Conservation (phyloP, 2,888 invertebrate species). For the Nymphalis c-album region DNA sequence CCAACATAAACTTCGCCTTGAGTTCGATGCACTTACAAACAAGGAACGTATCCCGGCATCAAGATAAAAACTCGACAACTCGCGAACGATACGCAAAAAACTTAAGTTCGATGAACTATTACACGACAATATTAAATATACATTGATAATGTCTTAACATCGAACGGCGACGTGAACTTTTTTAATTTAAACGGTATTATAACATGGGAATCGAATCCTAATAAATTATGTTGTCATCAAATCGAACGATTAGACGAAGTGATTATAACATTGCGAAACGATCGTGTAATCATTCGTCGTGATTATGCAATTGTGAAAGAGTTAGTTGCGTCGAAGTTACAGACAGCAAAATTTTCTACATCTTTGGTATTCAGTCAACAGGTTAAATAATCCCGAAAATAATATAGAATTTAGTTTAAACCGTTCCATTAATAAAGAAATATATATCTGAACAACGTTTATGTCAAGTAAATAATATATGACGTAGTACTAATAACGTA, state of each 20-base stretch:
- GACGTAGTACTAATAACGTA: too few relatives aligned
- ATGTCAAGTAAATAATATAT: too few relatives aligned
- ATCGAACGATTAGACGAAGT: not conserved
- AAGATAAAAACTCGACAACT: slow-evolving; percentile 46
- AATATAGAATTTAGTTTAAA: too few relatives aligned
- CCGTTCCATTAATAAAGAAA: too few relatives aligned
- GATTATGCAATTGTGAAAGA: slow-evolving; percentile 21
- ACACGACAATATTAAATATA: slow-evolving; percentile 32
- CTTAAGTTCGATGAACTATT: slow-evolving; percentile 66
- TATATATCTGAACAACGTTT: too few relatives aligned
- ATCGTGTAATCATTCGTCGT: slow-evolving; percentile 10
- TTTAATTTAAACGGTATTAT: not conserved
- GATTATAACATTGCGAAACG: slow-evolving; percentile 5
- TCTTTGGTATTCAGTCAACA: too few relatives aligned
- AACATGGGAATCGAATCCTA: slow-evolving; percentile 5
- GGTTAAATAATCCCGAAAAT: too few relatives aligned
- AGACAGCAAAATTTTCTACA: not conserved
- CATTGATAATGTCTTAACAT: slow-evolving; percentile 13
- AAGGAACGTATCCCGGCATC: slow-evolving; percentile 27
- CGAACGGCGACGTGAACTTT: slow-evolving; percentile 1
- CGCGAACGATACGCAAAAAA: slow-evolving; percentile 62
- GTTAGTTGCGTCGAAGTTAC: slow-evolving; percentile 8
- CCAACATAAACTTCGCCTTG: slow-evolving; percentile 19
- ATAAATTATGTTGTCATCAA: slow-evolving; percentile 7
- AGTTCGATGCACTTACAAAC: slow-evolving; percentile 36